phyloP scores from a whole-genome alignment of 2,113 vertebrate genomes.

The Rafetus swinhoei region DNA sequence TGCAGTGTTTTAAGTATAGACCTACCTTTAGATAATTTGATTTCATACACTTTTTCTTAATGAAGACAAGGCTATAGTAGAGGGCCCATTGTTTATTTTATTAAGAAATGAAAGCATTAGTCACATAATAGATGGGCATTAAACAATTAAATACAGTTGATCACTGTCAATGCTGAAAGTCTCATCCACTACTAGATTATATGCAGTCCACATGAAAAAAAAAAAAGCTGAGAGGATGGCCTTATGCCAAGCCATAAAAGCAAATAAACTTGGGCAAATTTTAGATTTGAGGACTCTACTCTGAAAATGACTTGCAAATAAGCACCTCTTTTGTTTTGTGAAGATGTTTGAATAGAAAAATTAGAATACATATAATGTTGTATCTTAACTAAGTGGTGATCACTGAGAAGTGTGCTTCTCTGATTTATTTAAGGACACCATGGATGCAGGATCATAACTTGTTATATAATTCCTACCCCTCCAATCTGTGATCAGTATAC shows the following conservation, averaged over 20 bases:
- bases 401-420: neutral
- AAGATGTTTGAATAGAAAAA: neutral
- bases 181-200: neutral
- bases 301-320: neutral
- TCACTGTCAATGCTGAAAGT: no score
- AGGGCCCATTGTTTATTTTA: no score
- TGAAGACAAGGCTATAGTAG: no score
- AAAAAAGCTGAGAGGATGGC: neutral
- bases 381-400: neutral
- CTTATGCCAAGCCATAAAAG: neutral
- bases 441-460: neutral
- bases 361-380: neutral
- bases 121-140: no score
- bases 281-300: neutral
- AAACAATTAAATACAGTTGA: no score
- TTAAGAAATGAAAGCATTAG: no score
- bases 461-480: neutral
- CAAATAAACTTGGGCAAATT: neutral
- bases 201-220: neutral
- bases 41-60: no score
- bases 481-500: neutral
- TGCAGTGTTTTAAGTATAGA: no score
- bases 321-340: neutral
- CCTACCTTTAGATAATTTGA: no score
- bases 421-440: neutral